Evolutionary conservation across 2,113 vertebrate genomes (phyloP), one percentile per base, ranked within the genome.

Genomic region (Pseudolaguvia tuberculata): DNA sequence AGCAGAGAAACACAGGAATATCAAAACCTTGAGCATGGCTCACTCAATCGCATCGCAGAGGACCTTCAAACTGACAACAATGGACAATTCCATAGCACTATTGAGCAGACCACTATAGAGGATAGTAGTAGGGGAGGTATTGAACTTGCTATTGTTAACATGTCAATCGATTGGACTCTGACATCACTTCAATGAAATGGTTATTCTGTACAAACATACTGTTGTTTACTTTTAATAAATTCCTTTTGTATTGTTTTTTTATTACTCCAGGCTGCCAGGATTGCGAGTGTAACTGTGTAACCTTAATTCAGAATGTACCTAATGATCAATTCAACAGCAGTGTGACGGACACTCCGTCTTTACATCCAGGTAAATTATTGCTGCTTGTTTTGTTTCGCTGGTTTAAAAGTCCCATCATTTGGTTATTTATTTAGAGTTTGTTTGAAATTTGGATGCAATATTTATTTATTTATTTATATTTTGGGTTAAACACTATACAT

Each of bases 281-380:
- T 65, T 95, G 94, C 80, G 90, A 92, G 21, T 97, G 93, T 83
- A 89, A 90, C 20, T 94, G 93, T 85, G 89, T n/a, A n/a, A n/a
- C 77, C 18, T 85, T 65, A 80, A 70, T 84, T 65, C 83, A 88
- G 74, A 83, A 81, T 66, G 87, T 92, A 84, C 87, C 85, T 35
- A 82, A 80, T 72, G 87, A 86, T 85, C 87, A 89, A 80, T 84
- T 79, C 78, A 85, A 80, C 83, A 79, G 82, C 39, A 79, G 73
- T 72, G 21, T 73, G 59, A 88, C 77, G 77, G 57, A 80, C 78
- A 67, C 86, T 76, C 82, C 84, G 77, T 72, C 85, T 1, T 83
- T 87, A 72, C 87, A 90, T 62, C 81, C 89, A 91, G 92, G 95
- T 97, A 92, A 81, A 79, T 58, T 23, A 73, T 35, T 17, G 42